Base-by-base conservation (phyloP, 1,140 invertebrate genomes). In the Myzus persicae region DNA sequence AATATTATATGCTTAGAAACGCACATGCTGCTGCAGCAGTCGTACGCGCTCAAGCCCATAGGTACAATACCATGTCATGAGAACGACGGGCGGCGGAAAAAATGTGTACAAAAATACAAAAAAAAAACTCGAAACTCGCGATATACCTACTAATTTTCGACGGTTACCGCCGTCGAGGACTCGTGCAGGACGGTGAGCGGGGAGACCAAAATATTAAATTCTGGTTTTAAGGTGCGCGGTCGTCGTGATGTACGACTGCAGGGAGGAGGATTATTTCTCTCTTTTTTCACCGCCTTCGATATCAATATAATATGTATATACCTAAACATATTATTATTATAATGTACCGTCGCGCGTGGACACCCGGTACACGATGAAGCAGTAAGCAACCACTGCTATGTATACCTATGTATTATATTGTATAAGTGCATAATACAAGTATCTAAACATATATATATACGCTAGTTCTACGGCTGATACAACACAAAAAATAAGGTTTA, bases 81-180 rank as follows among this genome's bases (percentile, higher is more conserved):
- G 24, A 31, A 85, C 40, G 40, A 44, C 22, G 44, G 88, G 11
- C 22, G 38, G 84, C 36, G 42, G 22, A 31, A 59, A 59, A 59
- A n/a, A n/a, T 48, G 38, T 38, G 42, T 31, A 36, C 9, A 42
- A 26, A n/a, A 76, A n/a, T 38, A 46, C n/a, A 76, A 8, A 46
- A 8, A 24, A 81, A 81, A 91, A 91, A 91, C 76, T 59, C 8
- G 67, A 91, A 46, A 81, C 54, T 90, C 46, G 40, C 90, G 54
- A 26, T 76, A n/a, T 59, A 59, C 89, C 90, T 42, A 91, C 90
- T 51, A 51, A 91, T 91, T 91, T 90, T 36, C 40, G n/a, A 89
- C 46, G 87, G 46, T 38, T n/a, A 22, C 85, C 85, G 85, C 38
- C 36, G 85, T 36, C 18, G 31, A 46, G 5, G n/a, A 22, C n/a